A percentile compares a stretch with the other conserved stretches of the same genome.
Conservation (phyloP, 1,140 invertebrate species). For the Sinella curviseta region DNA sequence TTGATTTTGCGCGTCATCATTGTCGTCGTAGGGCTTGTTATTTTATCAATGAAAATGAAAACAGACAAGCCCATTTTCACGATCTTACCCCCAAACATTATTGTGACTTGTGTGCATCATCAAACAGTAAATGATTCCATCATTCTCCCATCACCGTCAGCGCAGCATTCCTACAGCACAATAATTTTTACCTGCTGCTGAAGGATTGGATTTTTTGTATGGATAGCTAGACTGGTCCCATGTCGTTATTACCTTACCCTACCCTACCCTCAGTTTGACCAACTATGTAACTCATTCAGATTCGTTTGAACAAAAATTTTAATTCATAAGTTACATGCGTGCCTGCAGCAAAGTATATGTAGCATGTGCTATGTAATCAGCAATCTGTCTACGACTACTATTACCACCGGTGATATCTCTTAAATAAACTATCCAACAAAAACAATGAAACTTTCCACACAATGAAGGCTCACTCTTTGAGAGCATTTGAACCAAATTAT, state of each 20-base stretch:
- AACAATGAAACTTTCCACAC: too few relatives aligned
- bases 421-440: too few relatives aligned
- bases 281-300: not conserved
- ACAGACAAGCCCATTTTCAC: constrained; percentile 33
- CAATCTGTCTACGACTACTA: too few relatives aligned
- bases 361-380: too few relatives aligned
- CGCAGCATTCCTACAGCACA: not conserved
- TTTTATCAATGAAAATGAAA: constrained; percentile 42
- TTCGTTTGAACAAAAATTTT: too few relatives aligned
- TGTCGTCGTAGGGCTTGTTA: not conserved
- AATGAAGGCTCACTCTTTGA: too few relatives aligned
- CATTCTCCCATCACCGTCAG: not conserved
- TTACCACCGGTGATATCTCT: too few relatives aligned
- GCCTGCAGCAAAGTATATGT: too few relatives aligned
- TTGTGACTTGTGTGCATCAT: not conserved
- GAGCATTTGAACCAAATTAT: too few relatives aligned
- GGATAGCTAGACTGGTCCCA: not conserved
- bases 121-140: not conserved
- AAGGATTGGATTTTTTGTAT: not conserved
- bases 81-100: not conserved
- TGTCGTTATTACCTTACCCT: constrained; percentile 2
- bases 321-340: too few relatives aligned
- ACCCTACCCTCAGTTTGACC: not conserved
- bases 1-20: constrained; percentile 14
- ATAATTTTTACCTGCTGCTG: not conserved